These are phyloP conservation scores for Paraescarpia echinospica DNA, from an alignment of 1,140 invertebrate species.

Conservation along the genomic window DNA sequence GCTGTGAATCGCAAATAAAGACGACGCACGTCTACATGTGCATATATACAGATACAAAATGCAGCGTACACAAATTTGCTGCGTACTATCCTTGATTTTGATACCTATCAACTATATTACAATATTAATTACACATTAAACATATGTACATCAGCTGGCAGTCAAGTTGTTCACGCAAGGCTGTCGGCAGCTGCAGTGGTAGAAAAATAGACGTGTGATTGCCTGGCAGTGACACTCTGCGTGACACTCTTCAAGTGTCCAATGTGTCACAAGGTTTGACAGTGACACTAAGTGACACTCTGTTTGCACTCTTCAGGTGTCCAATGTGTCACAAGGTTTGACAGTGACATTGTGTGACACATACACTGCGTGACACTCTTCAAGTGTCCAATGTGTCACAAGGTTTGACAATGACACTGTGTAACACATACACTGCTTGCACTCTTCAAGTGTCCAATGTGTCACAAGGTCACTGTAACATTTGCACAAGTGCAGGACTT, in stretches of 20 bases:
- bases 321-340: neutral
- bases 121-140: constrained; percentile 7
- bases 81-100: neutral
- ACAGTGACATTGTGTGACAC: neutral
- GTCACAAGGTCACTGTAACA: too few relatives aligned
- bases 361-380: neutral
- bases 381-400: neutral
- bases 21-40: neutral
- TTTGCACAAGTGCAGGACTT: neutral
- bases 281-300: too few relatives aligned
- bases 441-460: too few relatives aligned
- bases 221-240: neutral
- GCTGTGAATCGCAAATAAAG: neutral
- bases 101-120: neutral
- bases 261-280: neutral
- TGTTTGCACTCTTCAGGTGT: too few relatives aligned
- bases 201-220: neutral
- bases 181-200: neutral
- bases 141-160: neutral
- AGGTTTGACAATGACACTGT: neutral
- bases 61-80: neutral
- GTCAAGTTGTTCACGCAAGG: neutral
- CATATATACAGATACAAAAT: constrained; percentile 8
- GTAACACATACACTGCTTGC: too few relatives aligned
- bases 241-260: neutral